A percentile compares a stretch with the other conserved stretches of the same genome.
phyloP scores from a whole-genome alignment of 2,113 vertebrate species.

The Burhinus bistriatus region DNA sequence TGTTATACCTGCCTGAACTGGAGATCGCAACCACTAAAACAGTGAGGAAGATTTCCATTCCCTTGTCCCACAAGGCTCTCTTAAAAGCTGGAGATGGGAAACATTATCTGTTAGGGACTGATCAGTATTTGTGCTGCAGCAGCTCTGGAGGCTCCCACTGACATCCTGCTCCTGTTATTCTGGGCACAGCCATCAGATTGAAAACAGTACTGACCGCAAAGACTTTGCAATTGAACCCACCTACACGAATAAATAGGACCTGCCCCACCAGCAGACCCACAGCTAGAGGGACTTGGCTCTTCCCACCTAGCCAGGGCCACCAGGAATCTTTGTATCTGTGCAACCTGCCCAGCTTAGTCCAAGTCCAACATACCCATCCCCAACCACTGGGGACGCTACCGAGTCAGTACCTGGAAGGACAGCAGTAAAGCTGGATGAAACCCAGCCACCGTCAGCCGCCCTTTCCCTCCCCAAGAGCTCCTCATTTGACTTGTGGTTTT shows the following conservation, averaged over 20 bases:
- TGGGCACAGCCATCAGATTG: conserved; percentile 37
- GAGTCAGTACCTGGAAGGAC: not conserved
- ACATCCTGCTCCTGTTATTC: conserved; percentile 66
- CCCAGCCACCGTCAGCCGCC: not conserved
- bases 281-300: not conserved
- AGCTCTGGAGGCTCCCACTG: conserved; percentile 32
- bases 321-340: not conserved
- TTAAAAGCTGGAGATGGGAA: conserved; percentile 40
- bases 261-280: not conserved
- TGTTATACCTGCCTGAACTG: conserved; percentile 1
- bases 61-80: not conserved
- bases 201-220: not conserved
- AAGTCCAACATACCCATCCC: not conserved
- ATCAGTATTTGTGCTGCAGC: conserved; percentile 5
- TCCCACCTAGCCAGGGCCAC: not conserved
- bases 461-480: not conserved
- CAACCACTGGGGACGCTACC: not conserved
- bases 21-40: not conserved
- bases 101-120: conserved; percentile 26
- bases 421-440: not conserved
- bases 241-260: not conserved
- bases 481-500: not conserved
- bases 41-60: not conserved
- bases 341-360: not conserved
- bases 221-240: not conserved